Evolutionary conservation across 2,888 invertebrate species (phyloP).

Genomic region (Chromoteleia sp.): DNA sequence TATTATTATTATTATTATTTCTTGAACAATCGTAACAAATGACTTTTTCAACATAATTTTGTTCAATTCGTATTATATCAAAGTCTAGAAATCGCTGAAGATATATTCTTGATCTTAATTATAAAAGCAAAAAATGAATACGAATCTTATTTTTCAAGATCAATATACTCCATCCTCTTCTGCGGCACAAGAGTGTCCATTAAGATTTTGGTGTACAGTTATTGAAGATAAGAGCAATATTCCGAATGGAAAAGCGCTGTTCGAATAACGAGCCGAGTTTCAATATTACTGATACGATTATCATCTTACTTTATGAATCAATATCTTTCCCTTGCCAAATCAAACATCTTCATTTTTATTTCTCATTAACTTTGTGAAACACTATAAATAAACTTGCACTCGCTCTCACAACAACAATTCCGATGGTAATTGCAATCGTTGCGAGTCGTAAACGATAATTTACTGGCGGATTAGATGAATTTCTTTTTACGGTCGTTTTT

Average conservation of each 20-base stretch:
- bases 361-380: conserved; percentile 23
- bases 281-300: conserved; percentile 65
- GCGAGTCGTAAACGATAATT: conserved; percentile 46
- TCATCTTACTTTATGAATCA: conserved; percentile 59
- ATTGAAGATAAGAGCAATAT: conserved; percentile 63
- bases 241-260: conserved; percentile 61
- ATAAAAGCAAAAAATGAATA: conserved; percentile 5
- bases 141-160: conserved; percentile 46
- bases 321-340: conserved; percentile 39
- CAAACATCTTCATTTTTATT: conserved; percentile 41
- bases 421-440: conserved; percentile 43
- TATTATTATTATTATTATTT: too few relatives aligned
- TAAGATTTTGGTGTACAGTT: conserved; percentile 65
- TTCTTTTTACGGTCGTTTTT: conserved; percentile 7
- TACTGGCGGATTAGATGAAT: conserved; percentile 52
- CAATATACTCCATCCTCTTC: conserved; percentile 19
- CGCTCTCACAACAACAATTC: conserved; percentile 28
- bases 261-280: conserved; percentile 56
- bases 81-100: neutral
- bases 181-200: conserved; percentile 33
- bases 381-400: conserved; percentile 36
- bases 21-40: too few relatives aligned
- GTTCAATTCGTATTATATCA: too few relatives aligned
- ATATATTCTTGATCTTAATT: conserved; percentile 5
- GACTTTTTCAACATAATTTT: too few relatives aligned